Percentiles rank a stretch among this genome's conserved stretches.
phyloP scores from a whole-genome alignment of 1,140 invertebrate genomes.

The Ceratosolen solmsi region DNA sequence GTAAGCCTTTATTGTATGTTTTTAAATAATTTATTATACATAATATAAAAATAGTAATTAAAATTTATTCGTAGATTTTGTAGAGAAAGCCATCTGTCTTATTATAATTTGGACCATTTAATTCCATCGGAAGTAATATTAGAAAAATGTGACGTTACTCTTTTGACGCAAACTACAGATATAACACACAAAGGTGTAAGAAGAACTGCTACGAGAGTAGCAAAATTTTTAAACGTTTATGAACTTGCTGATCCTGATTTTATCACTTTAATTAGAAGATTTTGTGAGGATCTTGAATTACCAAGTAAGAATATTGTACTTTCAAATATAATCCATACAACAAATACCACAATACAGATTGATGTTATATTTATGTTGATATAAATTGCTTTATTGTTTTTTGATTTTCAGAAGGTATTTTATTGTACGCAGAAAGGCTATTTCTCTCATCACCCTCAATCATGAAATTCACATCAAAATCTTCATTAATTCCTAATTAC shows the following conservation, averaged over 20 bases:
- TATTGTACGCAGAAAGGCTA: conserved; percentile 66
- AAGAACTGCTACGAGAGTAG: conserved; percentile 60
- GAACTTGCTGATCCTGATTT: conserved; percentile 72
- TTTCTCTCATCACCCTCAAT: conserved; percentile 67
- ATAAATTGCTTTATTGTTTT: conserved; percentile 50
- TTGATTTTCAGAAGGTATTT: conserved; percentile 63
- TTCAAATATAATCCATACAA: not conserved
- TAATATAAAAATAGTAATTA: conserved; percentile 22
- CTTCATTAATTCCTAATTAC: conserved; percentile 72
- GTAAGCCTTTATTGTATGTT: conserved; percentile 54
- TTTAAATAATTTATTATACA: conserved; percentile 4
- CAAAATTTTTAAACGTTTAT: conserved; percentile 67
- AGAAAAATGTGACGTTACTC: conserved; percentile 57
- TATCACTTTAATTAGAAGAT: conserved; percentile 68
- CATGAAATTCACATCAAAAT: conserved; percentile 61
- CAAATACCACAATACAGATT: too few species aligned
- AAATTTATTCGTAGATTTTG: conserved; percentile 65
- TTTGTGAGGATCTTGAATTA: conserved; percentile 75
- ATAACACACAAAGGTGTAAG: conserved; percentile 67
- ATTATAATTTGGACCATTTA: conserved; percentile 73
- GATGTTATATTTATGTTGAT: not conserved
- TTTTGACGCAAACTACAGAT: conserved; percentile 61
- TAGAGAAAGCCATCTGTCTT: conserved; percentile 77
- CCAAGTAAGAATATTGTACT: conserved; percentile 63
- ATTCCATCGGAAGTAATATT: conserved; percentile 73